phyloP scores from a whole-genome alignment of 1,140 invertebrate species.

The Trichomalopsis sarcophagae region DNA sequence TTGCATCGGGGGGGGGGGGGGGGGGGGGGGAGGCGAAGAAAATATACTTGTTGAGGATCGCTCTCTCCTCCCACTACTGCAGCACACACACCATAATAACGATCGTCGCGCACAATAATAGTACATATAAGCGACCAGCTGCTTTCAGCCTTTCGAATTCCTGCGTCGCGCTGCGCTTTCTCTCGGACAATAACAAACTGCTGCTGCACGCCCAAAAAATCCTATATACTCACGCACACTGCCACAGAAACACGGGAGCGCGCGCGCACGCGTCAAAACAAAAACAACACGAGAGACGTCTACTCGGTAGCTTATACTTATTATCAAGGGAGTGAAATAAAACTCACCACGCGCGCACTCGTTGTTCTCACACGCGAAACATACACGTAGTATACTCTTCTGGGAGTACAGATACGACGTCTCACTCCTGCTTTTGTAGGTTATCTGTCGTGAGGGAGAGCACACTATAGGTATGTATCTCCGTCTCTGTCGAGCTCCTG shows the following conservation, averaged over 20 bases:
- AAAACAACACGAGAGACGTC: background rate
- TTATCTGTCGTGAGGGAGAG: slow-evolving; percentile 36
- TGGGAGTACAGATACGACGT: background rate
- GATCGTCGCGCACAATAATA: slow-evolving; percentile 19
- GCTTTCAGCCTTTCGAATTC: slow-evolving; percentile 15
- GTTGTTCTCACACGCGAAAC: background rate
- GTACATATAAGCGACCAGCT: slow-evolving; percentile 4
- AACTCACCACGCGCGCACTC: slow-evolving; percentile 44
- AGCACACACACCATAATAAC: background rate
- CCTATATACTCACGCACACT: background rate
- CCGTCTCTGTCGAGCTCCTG: background rate
- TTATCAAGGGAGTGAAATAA: background rate
- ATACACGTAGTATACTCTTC: background rate
- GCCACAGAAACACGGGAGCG: background rate
- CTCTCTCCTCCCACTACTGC: background rate
- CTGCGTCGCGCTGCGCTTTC: background rate
- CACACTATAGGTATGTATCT: background rate
- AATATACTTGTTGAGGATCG: background rate
- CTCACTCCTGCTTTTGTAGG: slow-evolving; percentile 22
- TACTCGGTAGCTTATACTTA: too few species aligned
- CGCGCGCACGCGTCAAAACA: background rate
- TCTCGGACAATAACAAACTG: background rate
- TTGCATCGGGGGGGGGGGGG: too few species aligned
- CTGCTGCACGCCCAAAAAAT: background rate
- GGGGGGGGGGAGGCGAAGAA: background rate